These are phyloP conservation scores for Simalia tracyae DNA, from an alignment of 2,797 vertebrate genomes.

Conservation along the genomic window DNA sequence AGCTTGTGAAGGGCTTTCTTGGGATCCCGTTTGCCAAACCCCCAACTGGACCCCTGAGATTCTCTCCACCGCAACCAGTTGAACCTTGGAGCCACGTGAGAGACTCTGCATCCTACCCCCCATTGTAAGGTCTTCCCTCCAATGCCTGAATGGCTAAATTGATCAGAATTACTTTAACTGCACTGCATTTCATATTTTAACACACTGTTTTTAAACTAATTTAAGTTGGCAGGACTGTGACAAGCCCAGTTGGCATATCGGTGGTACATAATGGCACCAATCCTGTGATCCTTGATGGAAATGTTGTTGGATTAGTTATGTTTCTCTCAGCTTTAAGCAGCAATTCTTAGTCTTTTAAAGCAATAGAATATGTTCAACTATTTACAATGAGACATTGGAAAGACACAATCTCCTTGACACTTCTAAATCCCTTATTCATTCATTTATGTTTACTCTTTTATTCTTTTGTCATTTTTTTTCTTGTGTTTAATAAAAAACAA, in stretches of 20 bases:
- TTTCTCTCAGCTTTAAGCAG: background rate
- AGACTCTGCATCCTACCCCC: constrained; percentile 76
- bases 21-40: constrained; percentile 83
- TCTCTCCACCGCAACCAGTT: constrained; percentile 73
- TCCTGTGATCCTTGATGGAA: background rate
- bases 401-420: background rate
- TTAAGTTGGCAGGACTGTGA: background rate
- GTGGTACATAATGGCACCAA: background rate
- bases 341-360: background rate
- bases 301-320: background rate
- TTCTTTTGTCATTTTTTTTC: background rate
- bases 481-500: background rate
- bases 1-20: constrained; percentile 71
- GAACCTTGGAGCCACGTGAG: constrained; percentile 77
- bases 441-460: background rate
- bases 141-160: background rate
- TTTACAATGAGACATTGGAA: background rate
- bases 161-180: background rate
- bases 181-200: background rate
- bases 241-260: background rate
- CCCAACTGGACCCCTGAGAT: constrained; percentile 77
- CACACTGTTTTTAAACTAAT: background rate
- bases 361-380: background rate
- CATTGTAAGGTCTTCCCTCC: constrained; percentile 73
- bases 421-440: background rate